A percentile compares a stretch with the other conserved stretches of the same genome.
Evolutionary conservation across 2,888 invertebrate species (phyloP).

Genomic region (Boloria euphrosyne): DNA sequence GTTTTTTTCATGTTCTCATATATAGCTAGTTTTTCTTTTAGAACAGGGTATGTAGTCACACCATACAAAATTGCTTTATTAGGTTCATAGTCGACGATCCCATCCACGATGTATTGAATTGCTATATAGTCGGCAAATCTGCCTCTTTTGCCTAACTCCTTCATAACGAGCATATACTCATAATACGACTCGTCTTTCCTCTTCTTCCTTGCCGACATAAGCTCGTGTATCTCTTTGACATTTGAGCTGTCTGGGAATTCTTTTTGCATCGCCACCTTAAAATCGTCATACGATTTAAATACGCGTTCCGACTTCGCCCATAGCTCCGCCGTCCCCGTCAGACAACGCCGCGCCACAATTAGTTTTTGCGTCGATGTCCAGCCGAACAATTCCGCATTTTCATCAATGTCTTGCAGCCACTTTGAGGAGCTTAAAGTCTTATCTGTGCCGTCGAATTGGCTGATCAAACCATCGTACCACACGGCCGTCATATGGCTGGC

Average conservation of each 20-base stretch:
- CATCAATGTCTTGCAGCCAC: too few relatives aligned
- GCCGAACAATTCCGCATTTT: too few relatives aligned
- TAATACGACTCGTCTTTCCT: slow-evolving; percentile 28
- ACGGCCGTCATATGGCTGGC: too few relatives aligned
- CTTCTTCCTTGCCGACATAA: slow-evolving; percentile 40
- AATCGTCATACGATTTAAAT: background rate
- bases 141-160: slow-evolving; percentile 40
- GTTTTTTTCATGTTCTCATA: too few relatives aligned
- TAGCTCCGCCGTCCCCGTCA: too few relatives aligned
- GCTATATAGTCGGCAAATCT: slow-evolving; percentile 43
- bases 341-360: too few relatives aligned
- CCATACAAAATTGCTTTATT: slow-evolving; percentile 42
- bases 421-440: too few relatives aligned
- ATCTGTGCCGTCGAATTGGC: too few relatives aligned
- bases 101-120: slow-evolving; percentile 39
- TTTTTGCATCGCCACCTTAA: background rate
- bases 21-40: slow-evolving; percentile 36
- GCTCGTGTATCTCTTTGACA: slow-evolving; percentile 31
- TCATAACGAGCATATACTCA: slow-evolving; percentile 43
- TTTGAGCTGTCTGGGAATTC: background rate
- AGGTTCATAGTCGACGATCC: background rate
- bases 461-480: too few relatives aligned
- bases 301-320: too few relatives aligned
- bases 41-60: slow-evolving; percentile 34
- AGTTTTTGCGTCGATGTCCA: too few relatives aligned